Percentiles rank a stretch among this genome's conserved stretches.
Evolutionary conservation across 2,113 vertebrate genomes (phyloP).

Genomic region (Siphamia tubifer): DNA sequence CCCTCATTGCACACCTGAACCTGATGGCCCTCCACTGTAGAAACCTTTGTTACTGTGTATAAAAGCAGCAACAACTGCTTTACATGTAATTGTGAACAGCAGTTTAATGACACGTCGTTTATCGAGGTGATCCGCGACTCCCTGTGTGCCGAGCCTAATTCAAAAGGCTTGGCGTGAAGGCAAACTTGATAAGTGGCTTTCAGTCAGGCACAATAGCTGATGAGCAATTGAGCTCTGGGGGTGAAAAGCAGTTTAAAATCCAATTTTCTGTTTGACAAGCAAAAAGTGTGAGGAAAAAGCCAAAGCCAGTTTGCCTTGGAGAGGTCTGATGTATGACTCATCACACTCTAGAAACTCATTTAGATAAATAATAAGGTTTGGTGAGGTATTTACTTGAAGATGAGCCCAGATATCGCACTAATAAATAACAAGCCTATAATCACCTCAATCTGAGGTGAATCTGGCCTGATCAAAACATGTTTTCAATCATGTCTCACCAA

Average conservation of each 20-base stretch:
- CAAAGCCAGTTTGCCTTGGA: neutral
- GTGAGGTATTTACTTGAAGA: too few species aligned
- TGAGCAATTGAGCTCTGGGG: neutral
- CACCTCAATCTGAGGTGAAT: too few species aligned
- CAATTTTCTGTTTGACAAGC: neutral
- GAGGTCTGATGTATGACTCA: neutral
- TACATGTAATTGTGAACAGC: neutral
- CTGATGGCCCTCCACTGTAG: slow-evolving; percentile 2
- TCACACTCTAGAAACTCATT: too few species aligned
- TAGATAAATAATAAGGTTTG: too few species aligned
- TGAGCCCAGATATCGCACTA: too few species aligned
- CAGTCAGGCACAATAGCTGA: neutral
- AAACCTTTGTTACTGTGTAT: neutral
- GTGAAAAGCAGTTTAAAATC: neutral
- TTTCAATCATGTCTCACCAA: too few species aligned
- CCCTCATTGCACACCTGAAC: slow-evolving; percentile 25
- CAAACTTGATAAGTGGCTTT: neutral
- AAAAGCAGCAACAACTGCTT: neutral
- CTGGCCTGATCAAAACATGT: too few species aligned
- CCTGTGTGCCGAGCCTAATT: neutral
- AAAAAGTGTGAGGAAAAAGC: neutral
- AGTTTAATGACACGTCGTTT: slow-evolving; percentile 1
- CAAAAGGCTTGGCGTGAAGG: neutral
- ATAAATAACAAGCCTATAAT: too few species aligned
- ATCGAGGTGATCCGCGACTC: neutral